Percentiles rank a stretch among this genome's conserved stretches.
These are phyloP conservation scores for Fistularia tabacaria DNA, from an alignment of 2,797 vertebrate genomes.

Conservation along the genomic window DNA sequence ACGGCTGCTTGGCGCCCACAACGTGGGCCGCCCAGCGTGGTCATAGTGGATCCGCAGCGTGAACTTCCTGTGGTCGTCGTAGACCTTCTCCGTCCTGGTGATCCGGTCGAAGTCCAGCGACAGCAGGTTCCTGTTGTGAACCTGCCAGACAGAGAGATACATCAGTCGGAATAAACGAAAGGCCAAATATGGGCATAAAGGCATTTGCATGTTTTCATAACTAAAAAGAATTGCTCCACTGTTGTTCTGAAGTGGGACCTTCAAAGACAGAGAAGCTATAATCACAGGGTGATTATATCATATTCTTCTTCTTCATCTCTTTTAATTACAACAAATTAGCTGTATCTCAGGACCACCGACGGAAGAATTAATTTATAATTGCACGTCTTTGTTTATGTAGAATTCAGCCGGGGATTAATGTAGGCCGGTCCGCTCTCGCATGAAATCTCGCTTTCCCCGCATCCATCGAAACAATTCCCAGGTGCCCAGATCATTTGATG, in stretches of 20 bases:
- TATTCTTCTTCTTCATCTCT: slow-evolving; percentile 51
- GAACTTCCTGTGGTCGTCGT: slow-evolving; percentile 98
- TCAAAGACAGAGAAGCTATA: slow-evolving; percentile 26
- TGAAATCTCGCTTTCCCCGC: too few relatives aligned
- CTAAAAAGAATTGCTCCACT: slow-evolving; percentile 16
- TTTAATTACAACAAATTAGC: slow-evolving; percentile 54
- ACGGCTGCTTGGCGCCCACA: slow-evolving; percentile 96
- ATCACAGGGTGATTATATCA: slow-evolving; percentile 47
- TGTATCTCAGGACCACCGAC: slow-evolving; percentile 54
- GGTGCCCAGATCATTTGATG: too few relatives aligned
- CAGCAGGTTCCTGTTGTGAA: slow-evolving; percentile 95
- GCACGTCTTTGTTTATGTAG: slow-evolving; percentile 59
- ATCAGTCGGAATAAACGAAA: not conserved
- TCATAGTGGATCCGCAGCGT: slow-evolving; percentile 94
- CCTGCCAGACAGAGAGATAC: slow-evolving; percentile 65
- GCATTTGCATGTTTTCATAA: slow-evolving; percentile 15
- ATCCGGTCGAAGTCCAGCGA: slow-evolving; percentile 97
- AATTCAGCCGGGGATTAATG: slow-evolving; percentile 36
- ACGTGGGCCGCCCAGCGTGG: slow-evolving; percentile 89
- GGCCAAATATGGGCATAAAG: slow-evolving; percentile 6
- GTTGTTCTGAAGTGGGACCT: not conserved
- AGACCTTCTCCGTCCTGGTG: slow-evolving; percentile 97
- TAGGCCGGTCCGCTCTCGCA: slow-evolving; percentile 37
- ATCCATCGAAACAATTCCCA: too few relatives aligned
- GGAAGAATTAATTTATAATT: slow-evolving; percentile 58